These are phyloP conservation scores for Heloderma charlesbogerti DNA, from an alignment of 2,113 vertebrate genomes.

Conservation along the genomic window DNA sequence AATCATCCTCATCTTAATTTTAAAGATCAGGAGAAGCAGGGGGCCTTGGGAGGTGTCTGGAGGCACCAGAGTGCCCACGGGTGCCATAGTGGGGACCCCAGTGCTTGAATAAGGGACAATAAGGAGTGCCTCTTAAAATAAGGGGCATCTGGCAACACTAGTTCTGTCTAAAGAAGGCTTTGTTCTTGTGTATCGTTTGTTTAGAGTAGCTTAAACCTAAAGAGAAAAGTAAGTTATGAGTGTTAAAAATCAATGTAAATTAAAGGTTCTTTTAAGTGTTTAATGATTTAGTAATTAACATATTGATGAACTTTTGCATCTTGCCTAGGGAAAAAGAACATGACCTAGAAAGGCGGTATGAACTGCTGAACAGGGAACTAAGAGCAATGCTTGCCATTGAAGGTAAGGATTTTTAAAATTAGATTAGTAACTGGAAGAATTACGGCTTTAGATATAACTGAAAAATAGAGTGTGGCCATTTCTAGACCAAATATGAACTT, in stretches of 20 bases:
- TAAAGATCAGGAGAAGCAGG: not conserved
- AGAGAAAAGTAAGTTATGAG: constrained; percentile 87
- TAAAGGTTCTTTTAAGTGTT: constrained; percentile 97
- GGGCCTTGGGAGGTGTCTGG: not conserved
- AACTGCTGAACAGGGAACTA: constrained; percentile 97
- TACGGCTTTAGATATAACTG: constrained; percentile 22
- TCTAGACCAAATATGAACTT: not conserved
- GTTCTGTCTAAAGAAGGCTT: constrained; percentile 51
- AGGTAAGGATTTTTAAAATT: constrained; percentile 82
- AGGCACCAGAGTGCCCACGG: no score
- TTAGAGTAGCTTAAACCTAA: constrained; percentile 97
- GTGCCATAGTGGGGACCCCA: not conserved
- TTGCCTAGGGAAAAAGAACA: constrained; percentile 99
- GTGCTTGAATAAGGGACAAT: not conserved
- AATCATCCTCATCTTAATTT: no score
- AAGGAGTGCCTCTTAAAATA: not conserved
- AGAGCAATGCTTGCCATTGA: constrained; percentile 98
- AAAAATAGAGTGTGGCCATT: not conserved
- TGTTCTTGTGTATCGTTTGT: constrained; percentile 91
- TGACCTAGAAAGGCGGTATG: constrained; percentile 97
- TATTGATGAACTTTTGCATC: constrained; percentile 99
- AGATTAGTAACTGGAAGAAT: not conserved
- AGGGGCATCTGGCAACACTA: not conserved
- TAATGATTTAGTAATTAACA: constrained; percentile 99
- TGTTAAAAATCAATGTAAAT: constrained; percentile 93